These are phyloP conservation scores for Chlorospingus semifuscus DNA, from an alignment of 2,797 vertebrate species.

Conservation along the genomic window DNA sequence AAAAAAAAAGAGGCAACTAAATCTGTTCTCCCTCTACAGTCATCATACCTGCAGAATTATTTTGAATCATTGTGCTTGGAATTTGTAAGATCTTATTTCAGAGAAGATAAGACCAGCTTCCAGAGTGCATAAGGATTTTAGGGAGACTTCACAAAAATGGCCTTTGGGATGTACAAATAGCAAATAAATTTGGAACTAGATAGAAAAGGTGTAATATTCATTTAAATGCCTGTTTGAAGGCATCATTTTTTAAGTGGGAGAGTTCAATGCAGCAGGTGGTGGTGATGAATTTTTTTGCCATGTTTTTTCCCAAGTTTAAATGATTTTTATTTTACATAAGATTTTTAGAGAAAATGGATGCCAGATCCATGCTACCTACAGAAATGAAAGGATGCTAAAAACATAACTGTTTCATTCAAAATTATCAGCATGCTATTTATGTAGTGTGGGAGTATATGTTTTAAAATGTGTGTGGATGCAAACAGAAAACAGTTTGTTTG, in stretches of 20 bases:
- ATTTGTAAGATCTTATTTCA: background rate
- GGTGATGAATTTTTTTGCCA: background rate
- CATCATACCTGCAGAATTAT: background rate
- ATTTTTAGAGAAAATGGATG: background rate
- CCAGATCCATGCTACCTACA: background rate
- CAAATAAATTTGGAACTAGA: background rate
- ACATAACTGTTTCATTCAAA: background rate
- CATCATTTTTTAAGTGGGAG: background rate
- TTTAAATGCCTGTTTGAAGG: background rate
- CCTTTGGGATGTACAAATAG: background rate
- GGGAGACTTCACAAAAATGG: rapidly evolving
- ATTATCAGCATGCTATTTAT: background rate
- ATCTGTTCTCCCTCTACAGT: background rate
- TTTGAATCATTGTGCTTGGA: background rate
- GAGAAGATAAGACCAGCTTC: background rate
- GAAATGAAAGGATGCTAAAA: background rate
- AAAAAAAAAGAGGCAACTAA: background rate
- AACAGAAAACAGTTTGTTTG: background rate
- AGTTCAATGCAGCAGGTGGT: background rate
- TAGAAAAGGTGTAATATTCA: background rate
- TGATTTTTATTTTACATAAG: background rate
- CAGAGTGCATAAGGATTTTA: background rate
- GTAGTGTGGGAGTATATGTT: background rate
- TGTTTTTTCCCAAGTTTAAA: background rate
- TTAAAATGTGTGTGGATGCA: background rate